Evolutionary conservation across 2,888 invertebrate genomes (phyloP), one percentile per base, ranked within the genome.

Genomic region (Erannis defoliaria): DNA sequence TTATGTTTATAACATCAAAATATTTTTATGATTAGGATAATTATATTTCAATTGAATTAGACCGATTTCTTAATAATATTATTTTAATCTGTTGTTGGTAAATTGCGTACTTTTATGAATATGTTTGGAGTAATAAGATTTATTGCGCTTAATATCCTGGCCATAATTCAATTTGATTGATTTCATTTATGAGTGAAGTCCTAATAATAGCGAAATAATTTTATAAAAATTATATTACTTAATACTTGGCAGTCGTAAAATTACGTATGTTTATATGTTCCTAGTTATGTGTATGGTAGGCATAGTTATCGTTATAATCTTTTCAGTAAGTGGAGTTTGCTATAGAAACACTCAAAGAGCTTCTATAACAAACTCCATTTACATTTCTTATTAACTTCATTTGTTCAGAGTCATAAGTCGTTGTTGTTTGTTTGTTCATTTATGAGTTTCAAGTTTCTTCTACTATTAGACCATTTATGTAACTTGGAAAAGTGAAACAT

Each of bases 91-190:
- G 16, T 60, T 64, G 55, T 64, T 61, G 56, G 59, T 50, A 56
- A 49, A 56, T 56, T 56, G 56, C 54, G 43, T 43, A 29, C 37
- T 48, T 56, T 60, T 60, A 49, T 40, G 59, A 60, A 51, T 53
- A 55, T 63, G 50, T 62, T 56, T 62, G 53, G 48, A 48, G 62
- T 62, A 64, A 56, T 60, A 60, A 64, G 64, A 64, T 64, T 64
- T 64, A 60, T 64, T 60, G 60, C 19, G 37, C 9, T 43, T 62
- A 53, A 62, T 57, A 54, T 60, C 53, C 60, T 56, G 49, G 64
- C 49, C 46, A 64, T 64, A 54, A 64, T 57, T 64, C 64, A 56
- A 49, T 56, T 49, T 60, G 64, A 64, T 64, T 57, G 64, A 64
- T 64, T 64, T 56, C 53, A 31, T 57, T 53, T 55, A 51, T 42